Evolutionary conservation across 23 tunicate species (phyloP).

Genomic region (Trididemnum miniatum): DNA sequence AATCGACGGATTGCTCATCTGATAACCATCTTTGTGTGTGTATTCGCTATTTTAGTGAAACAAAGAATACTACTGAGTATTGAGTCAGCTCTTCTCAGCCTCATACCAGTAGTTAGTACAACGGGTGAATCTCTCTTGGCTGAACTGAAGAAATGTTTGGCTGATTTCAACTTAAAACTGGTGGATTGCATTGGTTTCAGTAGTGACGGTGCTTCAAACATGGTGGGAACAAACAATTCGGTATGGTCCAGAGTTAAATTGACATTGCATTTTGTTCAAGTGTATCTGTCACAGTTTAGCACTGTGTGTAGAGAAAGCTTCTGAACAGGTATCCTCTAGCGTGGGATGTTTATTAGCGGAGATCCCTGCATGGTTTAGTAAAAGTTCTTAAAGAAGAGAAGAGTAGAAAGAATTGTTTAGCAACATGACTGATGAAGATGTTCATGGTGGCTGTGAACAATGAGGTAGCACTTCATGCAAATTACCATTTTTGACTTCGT

Average conservation of each 20-base stretch:
- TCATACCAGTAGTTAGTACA: conserved; percentile 24
- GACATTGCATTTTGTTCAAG: not conserved
- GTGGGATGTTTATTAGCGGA: conserved; percentile 16
- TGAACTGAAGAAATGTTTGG: not conserved
- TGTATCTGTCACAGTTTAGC: conserved; percentile 21
- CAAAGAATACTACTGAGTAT: conserved; percentile 2
- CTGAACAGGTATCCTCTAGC: conserved; percentile 8
- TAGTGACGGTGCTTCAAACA: conserved; percentile 39
- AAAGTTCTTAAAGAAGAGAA: conserved; percentile 27
- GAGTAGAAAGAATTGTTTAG: conserved; percentile 16
- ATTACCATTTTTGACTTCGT: conserved; percentile 16
- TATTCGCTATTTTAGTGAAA: conserved; percentile 26
- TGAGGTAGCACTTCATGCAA: not conserved
- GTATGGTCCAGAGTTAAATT: conserved; percentile 37
- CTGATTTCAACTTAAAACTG: conserved; percentile 5
- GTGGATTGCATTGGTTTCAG: conserved; percentile 21
- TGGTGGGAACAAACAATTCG: conserved; percentile 27
- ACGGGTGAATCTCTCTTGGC: conserved; percentile 11
- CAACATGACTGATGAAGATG: conserved; percentile 28
- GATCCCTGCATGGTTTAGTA: conserved; percentile 25
- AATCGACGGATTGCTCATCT: not conserved
- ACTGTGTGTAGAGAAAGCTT: conserved; percentile 27
- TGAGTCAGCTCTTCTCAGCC: conserved; percentile 20
- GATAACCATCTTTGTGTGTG: conserved; percentile 24
- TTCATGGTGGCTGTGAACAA: conserved; percentile 2